phyloP scores from a whole-genome alignment of 2,888 invertebrate species.

The Diadegma fenestrale region DNA sequence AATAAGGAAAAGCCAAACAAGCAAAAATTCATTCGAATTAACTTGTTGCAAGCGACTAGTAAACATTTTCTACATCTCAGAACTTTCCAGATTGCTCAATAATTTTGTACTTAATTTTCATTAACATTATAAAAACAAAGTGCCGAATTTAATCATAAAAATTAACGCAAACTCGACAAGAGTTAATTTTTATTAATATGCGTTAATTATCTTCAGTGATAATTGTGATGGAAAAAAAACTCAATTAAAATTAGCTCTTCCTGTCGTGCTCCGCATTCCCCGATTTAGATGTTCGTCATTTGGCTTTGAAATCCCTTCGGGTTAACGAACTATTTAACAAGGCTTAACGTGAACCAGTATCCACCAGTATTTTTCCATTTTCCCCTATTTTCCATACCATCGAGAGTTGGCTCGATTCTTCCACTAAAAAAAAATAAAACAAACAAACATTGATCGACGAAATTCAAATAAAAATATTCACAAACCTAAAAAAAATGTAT shows the following conservation, averaged over 20 bases:
- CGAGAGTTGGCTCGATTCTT: neutral
- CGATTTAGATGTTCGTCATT: slow-evolving; percentile 1
- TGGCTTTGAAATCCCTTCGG: neutral
- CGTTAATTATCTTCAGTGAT: no score
- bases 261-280: neutral
- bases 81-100: neutral
- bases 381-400: neutral
- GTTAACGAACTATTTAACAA: neutral
- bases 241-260: neutral
- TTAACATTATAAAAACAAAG: neutral
- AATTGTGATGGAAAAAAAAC: neutral
- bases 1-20: slow-evolving; percentile 1
- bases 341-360: neutral
- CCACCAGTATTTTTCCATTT: neutral
- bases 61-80: neutral
- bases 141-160: neutral
- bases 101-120: neutral
- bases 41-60: neutral
- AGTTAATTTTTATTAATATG: no score
- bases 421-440: neutral
- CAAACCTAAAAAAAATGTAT: neutral
- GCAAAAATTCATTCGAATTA: slow-evolving; percentile 13
- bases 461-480: neutral
- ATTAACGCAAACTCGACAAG: neutral
- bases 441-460: neutral